Evolutionary conservation across 1,140 invertebrate genomes (phyloP).

Genomic region (Drosophila neocordata): DNA sequence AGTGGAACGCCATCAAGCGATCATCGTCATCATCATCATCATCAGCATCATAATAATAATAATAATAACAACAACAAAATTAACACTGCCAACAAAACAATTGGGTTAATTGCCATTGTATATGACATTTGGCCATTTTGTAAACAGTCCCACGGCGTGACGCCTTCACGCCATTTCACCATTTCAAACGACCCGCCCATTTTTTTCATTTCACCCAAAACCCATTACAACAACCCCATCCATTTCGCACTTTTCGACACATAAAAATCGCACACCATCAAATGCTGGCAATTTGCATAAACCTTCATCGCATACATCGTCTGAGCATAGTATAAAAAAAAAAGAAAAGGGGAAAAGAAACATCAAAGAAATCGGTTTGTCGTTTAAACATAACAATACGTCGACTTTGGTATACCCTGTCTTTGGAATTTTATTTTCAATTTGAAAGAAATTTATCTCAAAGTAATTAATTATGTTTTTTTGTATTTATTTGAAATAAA

Average conservation of each 20-base stretch:
- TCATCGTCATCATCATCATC: conserved; percentile 37
- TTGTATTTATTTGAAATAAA: no score
- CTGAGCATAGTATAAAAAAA: conserved; percentile 23
- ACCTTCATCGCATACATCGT: conserved; percentile 39
- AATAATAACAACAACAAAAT: conserved; percentile 32
- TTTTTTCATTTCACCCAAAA: no score
- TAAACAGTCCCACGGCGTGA: not conserved
- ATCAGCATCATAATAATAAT: conserved; percentile 36
- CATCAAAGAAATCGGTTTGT: not conserved
- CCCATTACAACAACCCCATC: not conserved
- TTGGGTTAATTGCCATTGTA: conserved; percentile 74
- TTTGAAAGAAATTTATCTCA: no score
- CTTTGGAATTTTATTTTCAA: no score
- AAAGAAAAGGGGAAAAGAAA: not conserved
- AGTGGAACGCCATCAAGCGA: conserved; percentile 41
- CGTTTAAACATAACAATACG: not conserved
- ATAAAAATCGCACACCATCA: conserved; percentile 59
- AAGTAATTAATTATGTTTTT: no score
- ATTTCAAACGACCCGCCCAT: not conserved
- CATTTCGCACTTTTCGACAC: not conserved
- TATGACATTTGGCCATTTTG: conserved; percentile 58
- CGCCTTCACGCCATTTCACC: no score
- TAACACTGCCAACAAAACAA: conserved; percentile 51
- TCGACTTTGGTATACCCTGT: not conserved
- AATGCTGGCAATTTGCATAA: conserved; percentile 64